Evolutionary conservation across 2,888 invertebrate species (phyloP).

Genomic region (Synanthedon andrenaeformis): DNA sequence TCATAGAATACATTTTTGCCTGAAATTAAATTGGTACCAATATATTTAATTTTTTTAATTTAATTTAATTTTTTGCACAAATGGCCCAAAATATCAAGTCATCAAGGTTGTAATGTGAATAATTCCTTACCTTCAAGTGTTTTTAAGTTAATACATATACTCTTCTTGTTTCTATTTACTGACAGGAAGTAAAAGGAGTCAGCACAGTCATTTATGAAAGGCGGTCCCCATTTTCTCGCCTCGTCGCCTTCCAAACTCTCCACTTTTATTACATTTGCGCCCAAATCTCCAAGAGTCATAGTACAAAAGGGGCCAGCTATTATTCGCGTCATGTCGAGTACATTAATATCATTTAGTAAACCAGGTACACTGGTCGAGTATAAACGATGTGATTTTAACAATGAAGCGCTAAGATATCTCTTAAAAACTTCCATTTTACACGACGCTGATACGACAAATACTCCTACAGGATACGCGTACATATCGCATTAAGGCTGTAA

Average conservation of each 20-base stretch:
- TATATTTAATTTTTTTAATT: too few species aligned
- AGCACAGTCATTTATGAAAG: constrained; percentile 75
- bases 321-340: constrained; percentile 86
- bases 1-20: constrained; percentile 74
- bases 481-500: neutral
- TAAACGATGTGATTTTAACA: constrained; percentile 3
- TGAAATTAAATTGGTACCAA: constrained; percentile 21
- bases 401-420: constrained; percentile 4
- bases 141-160: constrained; percentile 89
- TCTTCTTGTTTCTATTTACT: constrained; percentile 95
- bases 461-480: neutral
- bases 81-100: neutral
- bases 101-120: too few species aligned
- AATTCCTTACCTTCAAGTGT: constrained; percentile 66
- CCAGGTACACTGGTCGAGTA: constrained; percentile 44
- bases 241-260: constrained; percentile 89
- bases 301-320: constrained; percentile 96
- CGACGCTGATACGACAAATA: neutral
- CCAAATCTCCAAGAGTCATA: constrained; percentile 92
- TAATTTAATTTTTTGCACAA: too few species aligned
- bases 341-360: constrained; percentile 77
- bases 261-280: constrained; percentile 93
- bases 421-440: neutral
- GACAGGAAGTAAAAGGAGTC: constrained; percentile 87
- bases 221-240: constrained; percentile 93